Base-by-base conservation (phyloP, 2,888 invertebrate species). In the Meloe dianella region DNA sequence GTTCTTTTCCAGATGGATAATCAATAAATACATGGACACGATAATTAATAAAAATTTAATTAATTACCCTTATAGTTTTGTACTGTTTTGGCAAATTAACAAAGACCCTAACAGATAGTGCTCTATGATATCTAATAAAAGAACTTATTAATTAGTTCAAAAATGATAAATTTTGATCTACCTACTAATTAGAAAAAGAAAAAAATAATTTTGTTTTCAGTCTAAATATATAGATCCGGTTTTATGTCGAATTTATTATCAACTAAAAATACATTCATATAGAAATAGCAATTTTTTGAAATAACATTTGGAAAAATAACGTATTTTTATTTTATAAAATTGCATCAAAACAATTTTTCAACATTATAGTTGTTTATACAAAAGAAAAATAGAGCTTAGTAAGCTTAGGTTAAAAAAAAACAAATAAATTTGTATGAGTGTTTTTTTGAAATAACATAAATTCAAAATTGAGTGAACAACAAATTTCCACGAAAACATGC, bases 171-270 rank as follows among this genome's bases (percentile, higher is more conserved):
- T 54, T 24, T 54, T 24, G 54, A 54, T 24, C 24, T 12, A 10
- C 51, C 22, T n/a, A n/a, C n/a, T n/a, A n/a, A 54, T 54, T 54
- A 24, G 24, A 24, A 54, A 5, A n/a, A 41, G 17, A 12, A 17
- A 17, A 17, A n/a, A 41, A 41, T 1, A 35, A 14, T 41, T 17
- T 41, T 5, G 22, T 54, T 24, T 54, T 54, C 12, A 12, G 12
- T 54, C 24, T 54, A 54, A 54, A 54, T 24, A 54, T 54, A 54
- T 24, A 24, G 24, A 22, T 54, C 22, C 54, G 54, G 54, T 24
- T 12, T 54, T 54, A 54, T 54, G 51, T 54, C 24, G 54, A 54
- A 54, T 54, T 54, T 54, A 54, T 54, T 54, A 24, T 14, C 20
- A 12, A 4, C 24, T 54, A 1, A 24, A 54, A 54, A 47, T 54